Evolutionary conservation across 1,140 invertebrate genomes (phyloP).

Genomic region (Anastatus disparis): DNA sequence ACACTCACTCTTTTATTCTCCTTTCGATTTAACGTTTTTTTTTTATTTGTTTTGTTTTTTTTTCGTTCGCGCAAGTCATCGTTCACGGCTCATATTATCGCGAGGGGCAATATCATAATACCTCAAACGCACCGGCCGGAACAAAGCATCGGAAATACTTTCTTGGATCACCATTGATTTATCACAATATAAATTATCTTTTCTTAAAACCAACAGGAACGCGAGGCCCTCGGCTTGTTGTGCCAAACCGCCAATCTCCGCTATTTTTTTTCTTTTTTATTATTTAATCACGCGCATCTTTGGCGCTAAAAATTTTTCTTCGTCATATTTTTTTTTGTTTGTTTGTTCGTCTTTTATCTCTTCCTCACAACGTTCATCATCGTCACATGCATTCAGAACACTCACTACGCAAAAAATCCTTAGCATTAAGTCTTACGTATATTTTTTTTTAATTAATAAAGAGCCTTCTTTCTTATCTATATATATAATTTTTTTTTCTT

Average conservation of each 20-base stretch:
- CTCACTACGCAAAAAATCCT: conserved; percentile 35
- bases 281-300: neutral
- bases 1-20: neutral
- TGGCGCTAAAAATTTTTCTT: conserved; percentile 1
- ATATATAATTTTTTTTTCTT: neutral
- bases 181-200: conserved; percentile 64
- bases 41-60: no score
- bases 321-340: neutral
- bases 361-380: conserved; percentile 11
- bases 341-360: neutral
- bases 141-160: conserved; percentile 64
- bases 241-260: conserved; percentile 47
- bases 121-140: conserved; percentile 43
- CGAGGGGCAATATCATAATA: no score
- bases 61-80: conserved; percentile 16
- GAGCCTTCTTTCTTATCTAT: conserved; percentile 11
- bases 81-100: conserved; percentile 1
- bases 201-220: conserved; percentile 57
- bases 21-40: conserved; percentile 3
- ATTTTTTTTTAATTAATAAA: conserved; percentile 34
- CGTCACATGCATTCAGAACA: conserved; percentile 18
- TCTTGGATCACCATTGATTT: conserved; percentile 67
- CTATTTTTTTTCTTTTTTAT: conserved; percentile 14
- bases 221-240: conserved; percentile 53
- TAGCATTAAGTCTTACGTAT: conserved; percentile 49